A percentile compares a stretch with the other conserved stretches of the same genome.
phyloP scores from a whole-genome alignment of 1,140 invertebrate species.

The Pseudomyrmex dendroicus region DNA sequence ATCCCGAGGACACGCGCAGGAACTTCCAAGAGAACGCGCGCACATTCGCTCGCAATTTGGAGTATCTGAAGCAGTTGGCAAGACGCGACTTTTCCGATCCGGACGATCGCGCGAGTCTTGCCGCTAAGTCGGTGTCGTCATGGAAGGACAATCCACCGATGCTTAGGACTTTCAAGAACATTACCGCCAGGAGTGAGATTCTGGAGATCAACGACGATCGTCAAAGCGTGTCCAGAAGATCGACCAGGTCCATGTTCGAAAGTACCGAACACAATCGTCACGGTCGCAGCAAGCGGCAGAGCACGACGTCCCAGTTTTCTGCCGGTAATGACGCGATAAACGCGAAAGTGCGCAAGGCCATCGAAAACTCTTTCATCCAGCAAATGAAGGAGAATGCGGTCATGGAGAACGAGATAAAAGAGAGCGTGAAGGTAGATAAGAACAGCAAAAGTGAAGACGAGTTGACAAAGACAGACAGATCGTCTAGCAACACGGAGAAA shows the following conservation, averaged over 20 bases:
- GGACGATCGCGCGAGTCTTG: constrained; percentile 34
- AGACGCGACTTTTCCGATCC: constrained; percentile 71
- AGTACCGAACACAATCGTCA: constrained; percentile 70
- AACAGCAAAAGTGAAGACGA: background rate
- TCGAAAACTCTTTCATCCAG: constrained; percentile 83
- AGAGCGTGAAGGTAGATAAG: background rate
- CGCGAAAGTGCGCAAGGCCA: constrained; percentile 79
- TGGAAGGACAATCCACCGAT: constrained; percentile 78
- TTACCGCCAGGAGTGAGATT: constrained; percentile 79
- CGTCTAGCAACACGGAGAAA: constrained; percentile 25
- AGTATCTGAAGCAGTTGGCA: constrained; percentile 76
- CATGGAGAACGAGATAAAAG: background rate
- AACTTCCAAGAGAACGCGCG: constrained; percentile 74
- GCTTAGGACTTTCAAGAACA: constrained; percentile 76
- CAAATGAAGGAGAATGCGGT: constrained; percentile 79
- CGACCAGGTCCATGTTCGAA: constrained; percentile 81
- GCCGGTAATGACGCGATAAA: constrained; percentile 69
- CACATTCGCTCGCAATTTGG: constrained; percentile 74
- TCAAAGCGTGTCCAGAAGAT: constrained; percentile 74
- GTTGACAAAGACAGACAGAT: constrained; percentile 30
- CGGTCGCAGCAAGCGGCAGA: background rate
- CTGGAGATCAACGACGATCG: constrained; percentile 78
- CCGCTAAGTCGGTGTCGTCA: constrained; percentile 50
- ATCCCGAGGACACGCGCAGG: constrained; percentile 68
- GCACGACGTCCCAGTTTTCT: background rate